Base-by-base conservation (phyloP, 2,888 invertebrate species). In the Habroteleia sp. region DNA sequence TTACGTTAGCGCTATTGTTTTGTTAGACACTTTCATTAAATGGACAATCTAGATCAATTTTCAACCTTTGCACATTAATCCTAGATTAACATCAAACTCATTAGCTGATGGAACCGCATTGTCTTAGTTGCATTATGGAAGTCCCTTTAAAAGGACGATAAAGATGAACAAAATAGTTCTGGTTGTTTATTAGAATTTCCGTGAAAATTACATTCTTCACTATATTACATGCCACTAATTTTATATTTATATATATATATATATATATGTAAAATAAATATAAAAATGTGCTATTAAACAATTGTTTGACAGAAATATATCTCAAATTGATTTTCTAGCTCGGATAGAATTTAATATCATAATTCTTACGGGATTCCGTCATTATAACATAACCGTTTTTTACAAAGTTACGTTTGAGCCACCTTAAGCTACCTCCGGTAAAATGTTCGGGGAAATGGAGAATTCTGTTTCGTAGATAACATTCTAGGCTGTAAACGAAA, bases 341-440 rank as follows among this genome's bases (percentile, higher is more conserved):
- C 8, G 37, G 29, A 54, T 48, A 42, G 63, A 63, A 29, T 74
- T 63, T 74, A 69, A 74, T 69, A 63, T 58, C 42, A 68, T 74
- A 68, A 74, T 74, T 68, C 63, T 50, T 68, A 44, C 10, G 29
- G 52, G 58, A 74, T 74, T 39, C 27, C 56, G 63, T 69, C 63
- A 63, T 63, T 69, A 58, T 39, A 44, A 41, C 68, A 69, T 69
- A 74, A 69, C 74, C 74, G 44, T 68, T 74, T 56, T 62, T 74
- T 62, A 48, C 48, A 62, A 68, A 74, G 68, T 63, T 62, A 74
- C 20, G 42, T 54, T 69, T 74, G 68, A 69, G 68, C 74, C 63
- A 69, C 35, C 74, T 69, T 68, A 62, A 74, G 74, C 74, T 35
- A 54, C 52, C 42, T 42, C 62, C 16, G 41, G 68, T 56, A 60